phyloP scores from a whole-genome alignment of 2,888 invertebrate species.

The Torymus aiolomorphi region DNA sequence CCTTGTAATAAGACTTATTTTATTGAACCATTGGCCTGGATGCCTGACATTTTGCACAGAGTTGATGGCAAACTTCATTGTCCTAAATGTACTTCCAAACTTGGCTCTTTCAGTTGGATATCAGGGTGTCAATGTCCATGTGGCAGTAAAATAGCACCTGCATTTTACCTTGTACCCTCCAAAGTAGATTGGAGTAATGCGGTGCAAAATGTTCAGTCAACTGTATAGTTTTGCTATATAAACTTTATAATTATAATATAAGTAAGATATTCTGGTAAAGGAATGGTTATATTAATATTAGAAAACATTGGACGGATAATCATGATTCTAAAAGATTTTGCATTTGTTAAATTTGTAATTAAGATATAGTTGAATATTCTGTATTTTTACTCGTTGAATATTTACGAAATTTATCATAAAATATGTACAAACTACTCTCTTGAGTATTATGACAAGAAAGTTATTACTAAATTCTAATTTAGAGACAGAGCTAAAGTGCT shows the following conservation, averaged over 20 bases:
- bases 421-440: conserved; percentile 47
- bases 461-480: conserved; percentile 29
- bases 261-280: neutral
- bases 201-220: conserved; percentile 90
- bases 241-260: conserved; percentile 12
- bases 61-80: conserved; percentile 90
- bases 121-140: conserved; percentile 92
- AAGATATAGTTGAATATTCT: conserved; percentile 28
- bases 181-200: conserved; percentile 93
- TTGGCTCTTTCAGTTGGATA: conserved; percentile 94
- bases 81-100: conserved; percentile 89
- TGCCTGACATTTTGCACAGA: conserved; percentile 83
- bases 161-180: conserved; percentile 93
- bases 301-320: conserved; percentile 48
- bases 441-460: conserved; percentile 41
- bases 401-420: conserved; percentile 31
- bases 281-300: conserved; percentile 20
- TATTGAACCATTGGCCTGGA: conserved; percentile 94
- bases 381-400: conserved; percentile 45
- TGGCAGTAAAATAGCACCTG: conserved; percentile 91
- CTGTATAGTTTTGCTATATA: conserved; percentile 77
- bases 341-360: conserved; percentile 39
- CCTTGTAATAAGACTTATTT: conserved; percentile 87
- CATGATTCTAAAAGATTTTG: conserved; percentile 40
- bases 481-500: neutral